phyloP scores from a whole-genome alignment of 2,797 vertebrate species.

The Florisuga fusca region DNA sequence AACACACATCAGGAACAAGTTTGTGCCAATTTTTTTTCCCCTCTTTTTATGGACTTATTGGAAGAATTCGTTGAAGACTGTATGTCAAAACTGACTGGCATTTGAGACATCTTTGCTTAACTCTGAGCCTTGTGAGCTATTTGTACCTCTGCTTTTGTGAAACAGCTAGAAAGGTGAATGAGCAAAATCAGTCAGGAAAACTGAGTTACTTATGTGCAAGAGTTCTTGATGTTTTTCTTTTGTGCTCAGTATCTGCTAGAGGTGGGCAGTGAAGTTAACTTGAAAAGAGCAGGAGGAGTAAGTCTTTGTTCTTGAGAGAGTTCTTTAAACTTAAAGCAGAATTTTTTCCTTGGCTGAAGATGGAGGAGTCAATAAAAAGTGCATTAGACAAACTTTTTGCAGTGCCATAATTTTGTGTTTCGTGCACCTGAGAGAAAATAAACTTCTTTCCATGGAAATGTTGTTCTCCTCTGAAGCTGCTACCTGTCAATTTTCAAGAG shows the following conservation, averaged over 20 bases:
- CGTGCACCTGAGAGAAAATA: slow-evolving; percentile 13
- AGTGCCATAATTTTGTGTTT: neutral
- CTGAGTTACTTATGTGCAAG: neutral
- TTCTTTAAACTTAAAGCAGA: slow-evolving; percentile 40
- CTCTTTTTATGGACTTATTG: neutral
- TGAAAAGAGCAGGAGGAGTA: slow-evolving; percentile 15
- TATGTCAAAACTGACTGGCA: neutral
- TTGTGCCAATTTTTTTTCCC: neutral
- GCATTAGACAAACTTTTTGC: slow-evolving; percentile 45
- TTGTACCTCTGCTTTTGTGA: neutral
- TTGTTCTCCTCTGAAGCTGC: slow-evolving; percentile 37
- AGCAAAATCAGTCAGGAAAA: neutral
- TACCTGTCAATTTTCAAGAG: slow-evolving; percentile 21
- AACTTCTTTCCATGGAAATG: slow-evolving; percentile 20
- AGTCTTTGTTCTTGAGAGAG: slow-evolving; percentile 48
- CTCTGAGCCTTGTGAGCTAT: neutral
- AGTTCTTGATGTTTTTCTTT: slow-evolving; percentile 33
- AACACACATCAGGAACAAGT: neutral
- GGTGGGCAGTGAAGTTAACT: slow-evolving; percentile 28
- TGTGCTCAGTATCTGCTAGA: neutral
- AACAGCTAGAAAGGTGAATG: neutral
- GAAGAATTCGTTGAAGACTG: neutral
- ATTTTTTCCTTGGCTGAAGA: slow-evolving; percentile 30
- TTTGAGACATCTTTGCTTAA: neutral
- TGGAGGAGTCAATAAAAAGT: slow-evolving; percentile 36